A percentile compares a stretch with the other conserved stretches of the same genome.
phyloP scores from a whole-genome alignment of 2,888 invertebrate genomes.

The Andrena bucephala region DNA sequence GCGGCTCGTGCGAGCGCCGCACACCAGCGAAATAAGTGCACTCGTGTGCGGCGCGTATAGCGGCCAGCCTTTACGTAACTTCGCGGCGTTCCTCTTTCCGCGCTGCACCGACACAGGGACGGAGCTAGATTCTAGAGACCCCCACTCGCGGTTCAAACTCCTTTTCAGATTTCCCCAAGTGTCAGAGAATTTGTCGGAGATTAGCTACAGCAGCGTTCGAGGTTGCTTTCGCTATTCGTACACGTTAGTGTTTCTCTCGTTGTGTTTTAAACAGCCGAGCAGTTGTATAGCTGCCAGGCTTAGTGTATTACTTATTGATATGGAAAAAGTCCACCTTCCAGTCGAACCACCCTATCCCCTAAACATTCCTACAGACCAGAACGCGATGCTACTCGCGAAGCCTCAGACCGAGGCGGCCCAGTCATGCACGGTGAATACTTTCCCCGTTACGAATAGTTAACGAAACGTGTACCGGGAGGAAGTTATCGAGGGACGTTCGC shows the following conservation, averaged over 20 bases:
- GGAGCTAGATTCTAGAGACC: slow-evolving; percentile 15
- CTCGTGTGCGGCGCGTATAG: slow-evolving; percentile 48
- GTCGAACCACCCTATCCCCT: background rate
- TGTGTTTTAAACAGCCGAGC: too few species aligned
- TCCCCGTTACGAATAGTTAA: slow-evolving; percentile 38
- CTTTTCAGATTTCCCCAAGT: background rate
- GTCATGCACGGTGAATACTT: slow-evolving; percentile 32
- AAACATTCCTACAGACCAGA: background rate
- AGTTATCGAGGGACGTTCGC: slow-evolving; percentile 6
- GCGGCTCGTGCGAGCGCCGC: slow-evolving; percentile 12
- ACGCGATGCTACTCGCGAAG: slow-evolving; percentile 9
- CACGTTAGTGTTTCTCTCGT: too few species aligned
- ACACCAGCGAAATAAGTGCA: slow-evolving; percentile 62
- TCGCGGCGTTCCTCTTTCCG: slow-evolving; percentile 73
- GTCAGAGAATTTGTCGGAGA: background rate
- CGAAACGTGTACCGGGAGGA: slow-evolving; percentile 17
- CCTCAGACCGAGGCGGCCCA: background rate
- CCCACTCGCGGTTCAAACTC: background rate
- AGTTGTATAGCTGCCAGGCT: too few species aligned
- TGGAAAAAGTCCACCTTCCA: background rate
- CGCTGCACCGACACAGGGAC: slow-evolving; percentile 65
- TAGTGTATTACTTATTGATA: too few species aligned
- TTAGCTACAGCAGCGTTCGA: too few species aligned
- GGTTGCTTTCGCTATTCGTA: too few species aligned
- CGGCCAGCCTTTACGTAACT: slow-evolving; percentile 76